Conservation (phyloP, 1,140 invertebrate species). For the Hyles vespertilio region DNA sequence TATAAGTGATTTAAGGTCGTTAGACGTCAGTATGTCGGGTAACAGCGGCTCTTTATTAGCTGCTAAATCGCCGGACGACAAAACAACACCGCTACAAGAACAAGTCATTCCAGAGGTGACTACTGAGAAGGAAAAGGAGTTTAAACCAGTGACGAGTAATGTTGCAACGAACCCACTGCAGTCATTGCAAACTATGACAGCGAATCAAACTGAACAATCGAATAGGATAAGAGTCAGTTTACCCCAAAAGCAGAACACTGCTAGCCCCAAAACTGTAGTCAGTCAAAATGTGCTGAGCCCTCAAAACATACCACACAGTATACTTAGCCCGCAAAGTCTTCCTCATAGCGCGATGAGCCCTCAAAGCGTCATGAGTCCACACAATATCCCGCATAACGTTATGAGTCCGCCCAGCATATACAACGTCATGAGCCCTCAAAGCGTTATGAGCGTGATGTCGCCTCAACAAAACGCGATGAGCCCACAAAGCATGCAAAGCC, state of each 20-base stretch:
- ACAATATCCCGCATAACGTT: conserved; percentile 58
- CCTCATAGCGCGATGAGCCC: conserved; percentile 47
- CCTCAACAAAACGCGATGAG: conserved; percentile 69
- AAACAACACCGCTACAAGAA: conserved; percentile 53
- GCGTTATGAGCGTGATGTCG: conserved; percentile 70
- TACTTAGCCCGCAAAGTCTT: conserved; percentile 54
- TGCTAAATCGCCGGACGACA: conserved; percentile 55
- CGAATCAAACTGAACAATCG: conserved; percentile 54
- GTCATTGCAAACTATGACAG: conserved; percentile 62
- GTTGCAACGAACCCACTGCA: conserved; percentile 49
- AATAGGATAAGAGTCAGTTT: conserved; percentile 54
- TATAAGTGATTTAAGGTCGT: conserved; percentile 73
- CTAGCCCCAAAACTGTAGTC: conserved; percentile 58
- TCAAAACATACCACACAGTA: conserved; percentile 46
- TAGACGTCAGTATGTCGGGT: conserved; percentile 73
- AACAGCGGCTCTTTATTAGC: conserved; percentile 62
- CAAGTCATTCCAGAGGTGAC: conserved; percentile 61
- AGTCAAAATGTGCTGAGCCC: conserved; percentile 66
- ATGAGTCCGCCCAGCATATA: conserved; percentile 69
- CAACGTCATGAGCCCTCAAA: conserved; percentile 68
- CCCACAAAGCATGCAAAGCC: conserved; percentile 65
- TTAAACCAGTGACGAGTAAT: conserved; percentile 34
- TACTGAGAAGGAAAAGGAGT: conserved; percentile 50
- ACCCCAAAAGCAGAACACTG: conserved; percentile 54
- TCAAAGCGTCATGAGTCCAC: conserved; percentile 58